These are phyloP conservation scores for Drosophila novamexicana DNA, from an alignment of 1,140 invertebrate species.

Conservation along the genomic window DNA sequence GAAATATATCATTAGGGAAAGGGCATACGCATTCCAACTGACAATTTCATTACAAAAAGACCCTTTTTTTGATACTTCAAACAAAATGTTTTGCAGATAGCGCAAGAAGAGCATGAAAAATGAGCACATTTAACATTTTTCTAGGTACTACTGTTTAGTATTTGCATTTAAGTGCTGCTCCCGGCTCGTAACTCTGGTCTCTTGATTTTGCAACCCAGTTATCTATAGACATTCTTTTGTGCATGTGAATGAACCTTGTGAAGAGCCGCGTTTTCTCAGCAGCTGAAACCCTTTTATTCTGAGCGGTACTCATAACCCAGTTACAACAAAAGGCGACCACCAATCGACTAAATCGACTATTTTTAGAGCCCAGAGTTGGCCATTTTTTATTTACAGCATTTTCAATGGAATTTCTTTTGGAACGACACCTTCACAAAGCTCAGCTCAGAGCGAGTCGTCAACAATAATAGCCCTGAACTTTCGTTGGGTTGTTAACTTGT, in stretches of 20 bases:
- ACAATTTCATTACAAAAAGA: too few relatives aligned
- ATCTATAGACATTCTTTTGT: constrained; percentile 13
- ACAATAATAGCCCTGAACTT: constrained; percentile 56
- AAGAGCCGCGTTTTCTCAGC: not conserved
- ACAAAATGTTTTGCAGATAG: too few relatives aligned
- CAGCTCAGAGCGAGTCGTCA: constrained; percentile 24
- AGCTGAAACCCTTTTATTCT: constrained; percentile 22
- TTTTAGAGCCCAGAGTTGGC: constrained; percentile 34
- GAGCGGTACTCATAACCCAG: constrained; percentile 40
- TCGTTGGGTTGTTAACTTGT: constrained; percentile 49
- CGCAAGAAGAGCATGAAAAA: too few relatives aligned
- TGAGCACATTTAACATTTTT: too few relatives aligned
- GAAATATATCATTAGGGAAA: not conserved
- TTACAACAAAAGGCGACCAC: constrained; percentile 35
- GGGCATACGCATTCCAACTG: not conserved
- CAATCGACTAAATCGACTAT: constrained; percentile 34
- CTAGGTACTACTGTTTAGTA: not conserved
- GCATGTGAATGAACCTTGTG: constrained; percentile 11
- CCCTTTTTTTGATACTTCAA: too few relatives aligned
- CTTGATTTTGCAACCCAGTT: constrained; percentile 8
- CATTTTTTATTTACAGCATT: constrained; percentile 16
- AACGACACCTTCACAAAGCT: constrained; percentile 34
- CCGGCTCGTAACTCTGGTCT: not conserved
- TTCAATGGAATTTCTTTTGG: constrained; percentile 53
- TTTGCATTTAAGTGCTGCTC: not conserved